Evolutionary conservation across 2,113 vertebrate species (phyloP), one percentile per base, ranked within the genome.

Genomic region (Epinephelus cyanopodus): DNA sequence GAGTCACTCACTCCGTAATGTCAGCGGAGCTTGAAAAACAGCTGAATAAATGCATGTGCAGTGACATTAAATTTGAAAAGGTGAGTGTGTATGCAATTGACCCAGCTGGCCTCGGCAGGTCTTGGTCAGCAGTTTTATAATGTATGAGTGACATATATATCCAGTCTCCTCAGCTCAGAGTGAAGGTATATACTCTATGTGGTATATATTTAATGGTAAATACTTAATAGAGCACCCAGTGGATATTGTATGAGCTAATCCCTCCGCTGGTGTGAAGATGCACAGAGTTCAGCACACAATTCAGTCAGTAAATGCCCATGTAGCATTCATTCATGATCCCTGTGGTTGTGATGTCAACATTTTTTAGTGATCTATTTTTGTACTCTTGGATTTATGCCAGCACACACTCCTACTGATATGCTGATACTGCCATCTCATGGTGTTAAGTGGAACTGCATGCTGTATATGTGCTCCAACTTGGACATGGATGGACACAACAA

Each of bases 61-160:
- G 52, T 23, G 5, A 56, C 23, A 83, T 85, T 74, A 80, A 82
- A 87, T 74, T 84, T 83, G 87, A 27, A 83, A 71, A 72, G 25
- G 29, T 71, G 11, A 47, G 13, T 74, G 25, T 50, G 25, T 33
- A 47, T 58, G 65, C 68, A 50, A 33, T 25, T 82, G 69, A 83
- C 62, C 80, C 2, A 7, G 1, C 74, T 79, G 71, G 4, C 69
- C 61, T 42, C 17, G 7, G 54, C 69, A 50, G 23, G 5, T 57
- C 57, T 70, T 73, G 61, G 67, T 88, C 79, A 88, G 84, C 85
- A 64, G 10, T 80, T 90, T 87, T 29, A 75, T 73, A 52, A 83
- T 69, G 18, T 45, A 37, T 65, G 73, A 77, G 13, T 25, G 37
- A 37, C 78, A 78, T 19, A 75, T 50, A 37, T 19, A 53, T 73